A percentile compares a stretch with the other conserved stretches of the same genome.
phyloP scores from a whole-genome alignment of 2,113 vertebrate genomes.

The Dolichotis patagonum region DNA sequence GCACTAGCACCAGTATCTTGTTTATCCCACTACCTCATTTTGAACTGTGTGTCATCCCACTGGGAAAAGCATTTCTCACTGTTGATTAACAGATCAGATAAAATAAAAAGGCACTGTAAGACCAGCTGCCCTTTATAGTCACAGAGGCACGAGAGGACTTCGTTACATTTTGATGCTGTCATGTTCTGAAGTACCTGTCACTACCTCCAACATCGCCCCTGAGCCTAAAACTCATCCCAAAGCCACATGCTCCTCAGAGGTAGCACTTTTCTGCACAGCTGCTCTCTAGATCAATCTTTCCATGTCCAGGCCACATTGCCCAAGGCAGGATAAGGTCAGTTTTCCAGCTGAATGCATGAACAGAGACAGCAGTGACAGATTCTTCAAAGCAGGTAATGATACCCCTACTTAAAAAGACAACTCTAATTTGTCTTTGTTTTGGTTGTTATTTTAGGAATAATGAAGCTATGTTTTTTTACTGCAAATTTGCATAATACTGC shows the following conservation, averaged over 20 bases:
- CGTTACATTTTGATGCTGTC: background rate
- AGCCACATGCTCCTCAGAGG: background rate
- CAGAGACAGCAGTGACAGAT: background rate
- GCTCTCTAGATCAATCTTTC: conserved; percentile 35
- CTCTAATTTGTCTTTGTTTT: background rate
- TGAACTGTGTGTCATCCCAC: background rate
- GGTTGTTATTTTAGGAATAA: background rate
- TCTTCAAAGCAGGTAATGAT: conserved; percentile 42
- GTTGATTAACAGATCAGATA: background rate
- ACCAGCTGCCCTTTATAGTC: background rate
- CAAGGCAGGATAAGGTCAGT: background rate
- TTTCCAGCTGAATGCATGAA: conserved; percentile 36
- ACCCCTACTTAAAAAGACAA: background rate
- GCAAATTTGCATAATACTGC: background rate
- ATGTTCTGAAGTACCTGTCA: conserved; percentile 19
- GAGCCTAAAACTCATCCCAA: conserved; percentile 21
- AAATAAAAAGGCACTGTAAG: background rate
- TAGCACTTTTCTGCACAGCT: background rate
- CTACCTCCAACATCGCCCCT: background rate
- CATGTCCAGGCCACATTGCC: background rate
- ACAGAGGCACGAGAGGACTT: background rate
- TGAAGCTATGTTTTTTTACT: background rate
- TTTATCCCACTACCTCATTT: background rate
- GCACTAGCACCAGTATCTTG: background rate
- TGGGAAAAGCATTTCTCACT: background rate